Conservation (phyloP, 2,888 invertebrate species). For the Allygus modestus region DNA sequence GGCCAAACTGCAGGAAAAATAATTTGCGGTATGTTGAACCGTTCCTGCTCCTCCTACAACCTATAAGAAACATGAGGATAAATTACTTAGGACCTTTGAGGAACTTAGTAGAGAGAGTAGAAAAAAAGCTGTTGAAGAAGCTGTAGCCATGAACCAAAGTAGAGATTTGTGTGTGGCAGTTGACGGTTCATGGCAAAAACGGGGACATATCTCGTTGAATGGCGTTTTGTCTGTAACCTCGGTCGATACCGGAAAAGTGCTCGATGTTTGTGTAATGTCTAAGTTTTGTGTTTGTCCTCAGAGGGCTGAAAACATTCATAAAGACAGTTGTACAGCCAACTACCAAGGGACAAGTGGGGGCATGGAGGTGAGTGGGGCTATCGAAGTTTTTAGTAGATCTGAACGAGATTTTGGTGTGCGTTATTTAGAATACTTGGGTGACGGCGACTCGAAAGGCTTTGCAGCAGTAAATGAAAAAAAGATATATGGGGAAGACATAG, state of each 20-base stretch:
- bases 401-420: conserved; percentile 59
- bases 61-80: conserved; percentile 40
- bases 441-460: conserved; percentile 59
- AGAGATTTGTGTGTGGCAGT: conserved; percentile 50
- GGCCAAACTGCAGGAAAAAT: conserved; percentile 24
- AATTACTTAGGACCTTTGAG: conserved; percentile 23
- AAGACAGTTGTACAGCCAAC: conserved; percentile 64
- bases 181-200: conserved; percentile 50
- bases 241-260: conserved; percentile 18
- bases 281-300: conserved; percentile 47
- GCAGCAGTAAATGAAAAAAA: conserved; percentile 33
- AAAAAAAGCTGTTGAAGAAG: conserved; percentile 7
- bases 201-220: conserved; percentile 48
- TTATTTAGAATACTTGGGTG: conserved; percentile 58
- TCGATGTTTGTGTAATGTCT: conserved; percentile 33
- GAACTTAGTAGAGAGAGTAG: conserved; percentile 35
- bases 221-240: conserved; percentile 47
- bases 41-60: conserved; percentile 34
- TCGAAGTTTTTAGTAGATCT: conserved; percentile 65
- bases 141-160: conserved; percentile 39
- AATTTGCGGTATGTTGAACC: conserved; percentile 26
- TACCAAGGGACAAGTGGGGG: conserved; percentile 66
- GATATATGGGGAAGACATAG: conserved; percentile 63
- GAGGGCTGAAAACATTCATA: conserved; percentile 24
- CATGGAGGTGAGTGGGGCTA: conserved; percentile 67